These are phyloP conservation scores for Drosophila helvetica DNA, from an alignment of 2,888 invertebrate genomes.

Conservation along the genomic window DNA sequence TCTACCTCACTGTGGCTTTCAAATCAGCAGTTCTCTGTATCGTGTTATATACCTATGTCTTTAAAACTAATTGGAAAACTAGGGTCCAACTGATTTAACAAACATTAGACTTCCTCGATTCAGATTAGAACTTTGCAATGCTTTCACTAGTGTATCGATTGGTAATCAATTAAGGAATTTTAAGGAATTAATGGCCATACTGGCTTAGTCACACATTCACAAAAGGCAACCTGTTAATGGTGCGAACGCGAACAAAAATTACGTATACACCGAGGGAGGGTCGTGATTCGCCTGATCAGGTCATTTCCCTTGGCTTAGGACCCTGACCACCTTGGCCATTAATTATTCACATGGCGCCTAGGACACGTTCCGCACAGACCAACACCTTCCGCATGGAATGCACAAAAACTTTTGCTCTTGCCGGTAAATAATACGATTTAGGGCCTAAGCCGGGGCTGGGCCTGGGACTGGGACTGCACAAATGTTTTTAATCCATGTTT, in stretches of 20 bases:
- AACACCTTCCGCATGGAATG: conserved; percentile 48
- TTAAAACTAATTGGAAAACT: too few species aligned
- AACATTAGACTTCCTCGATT: too few species aligned
- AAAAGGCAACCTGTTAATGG: conserved; percentile 10
- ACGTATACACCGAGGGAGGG: conserved; percentile 19
- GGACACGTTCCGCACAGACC: conserved; percentile 42
- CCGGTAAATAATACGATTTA: conserved; percentile 70
- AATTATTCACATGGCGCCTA: conserved; percentile 70
- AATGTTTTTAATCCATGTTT: conserved; percentile 64
- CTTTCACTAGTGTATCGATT: not conserved
- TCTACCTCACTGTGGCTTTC: too few species aligned
- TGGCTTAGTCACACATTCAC: too few species aligned
- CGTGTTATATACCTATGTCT: too few species aligned
- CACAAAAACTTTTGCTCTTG: conserved; percentile 35
- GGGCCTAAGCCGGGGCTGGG: conserved; percentile 44
- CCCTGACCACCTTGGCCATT: conserved; percentile 41
- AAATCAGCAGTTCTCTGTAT: too few species aligned
- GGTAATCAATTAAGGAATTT: too few species aligned
- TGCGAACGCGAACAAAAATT: conserved; percentile 17
- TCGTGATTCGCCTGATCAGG: conserved; percentile 28
- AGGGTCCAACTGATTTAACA: too few species aligned
- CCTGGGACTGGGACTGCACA: conserved; percentile 13
- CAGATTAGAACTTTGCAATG: not conserved
- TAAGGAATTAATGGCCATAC: not conserved
- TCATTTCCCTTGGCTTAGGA: not conserved